These are phyloP conservation scores for Himalopsyche japonica DNA, from an alignment of 2,888 invertebrate genomes.

Conservation along the genomic window DNA sequence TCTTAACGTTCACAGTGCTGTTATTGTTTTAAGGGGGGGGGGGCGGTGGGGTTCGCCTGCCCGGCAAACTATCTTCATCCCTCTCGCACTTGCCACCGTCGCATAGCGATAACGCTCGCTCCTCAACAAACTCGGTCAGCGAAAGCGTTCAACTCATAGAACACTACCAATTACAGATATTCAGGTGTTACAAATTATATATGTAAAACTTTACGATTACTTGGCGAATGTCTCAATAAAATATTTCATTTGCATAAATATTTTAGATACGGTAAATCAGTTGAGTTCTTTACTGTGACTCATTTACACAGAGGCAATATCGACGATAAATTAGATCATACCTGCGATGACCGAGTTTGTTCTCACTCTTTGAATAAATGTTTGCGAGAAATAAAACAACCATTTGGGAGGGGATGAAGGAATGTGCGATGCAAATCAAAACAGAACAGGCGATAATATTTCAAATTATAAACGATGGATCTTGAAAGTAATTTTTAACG, in stretches of 20 bases:
- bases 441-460: constrained; percentile 10
- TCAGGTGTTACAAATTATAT: no score
- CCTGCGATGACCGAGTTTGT: neutral
- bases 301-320: neutral
- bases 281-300: neutral
- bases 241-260: no score
- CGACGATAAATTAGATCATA: neutral
- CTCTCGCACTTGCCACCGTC: constrained; percentile 37
- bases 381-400: constrained; percentile 34
- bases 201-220: no score
- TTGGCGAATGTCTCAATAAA: no score
- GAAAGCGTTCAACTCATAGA: neutral
- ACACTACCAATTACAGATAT: no score
- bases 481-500: neutral
- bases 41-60: constrained; percentile 40
- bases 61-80: constrained; percentile 35
- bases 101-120: constrained; percentile 21
- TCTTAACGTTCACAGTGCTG: neutral
- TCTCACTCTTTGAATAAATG: constrained; percentile 21
- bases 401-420: constrained; percentile 24
- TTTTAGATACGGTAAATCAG: neutral
- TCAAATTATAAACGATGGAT: constrained; percentile 4
- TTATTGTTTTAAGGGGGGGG: constrained; percentile 16
- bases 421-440: constrained; percentile 18
- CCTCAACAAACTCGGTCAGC: constrained; percentile 22